Conservation (phyloP, 1,140 invertebrate genomes). For the Leptinotarsa lineolata region DNA sequence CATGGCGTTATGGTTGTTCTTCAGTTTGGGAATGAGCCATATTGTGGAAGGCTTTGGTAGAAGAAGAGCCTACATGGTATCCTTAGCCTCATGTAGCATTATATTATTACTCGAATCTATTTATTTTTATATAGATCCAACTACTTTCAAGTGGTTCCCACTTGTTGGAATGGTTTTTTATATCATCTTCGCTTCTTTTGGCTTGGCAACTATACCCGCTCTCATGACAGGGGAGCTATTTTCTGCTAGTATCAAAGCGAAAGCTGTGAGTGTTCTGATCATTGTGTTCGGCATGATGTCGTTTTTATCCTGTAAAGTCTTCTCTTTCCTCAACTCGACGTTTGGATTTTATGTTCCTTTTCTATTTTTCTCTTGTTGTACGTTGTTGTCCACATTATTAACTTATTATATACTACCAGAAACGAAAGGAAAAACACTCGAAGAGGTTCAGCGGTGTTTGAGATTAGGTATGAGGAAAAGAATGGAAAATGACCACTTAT, state of each 20-base stretch:
- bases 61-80: constrained; percentile 36
- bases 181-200: constrained; percentile 37
- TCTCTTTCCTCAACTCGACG: not conserved
- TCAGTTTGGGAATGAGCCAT: constrained; percentile 62
- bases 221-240: constrained; percentile 49
- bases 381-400: not conserved
- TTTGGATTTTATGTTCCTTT: not conserved
- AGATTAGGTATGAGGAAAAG: not conserved
- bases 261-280: constrained; percentile 33
- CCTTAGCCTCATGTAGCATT: constrained; percentile 31
- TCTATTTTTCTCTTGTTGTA: not conserved
- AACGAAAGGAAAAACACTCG: constrained; percentile 2
- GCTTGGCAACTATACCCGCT: constrained; percentile 43
- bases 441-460: constrained; percentile 8
- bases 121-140: constrained; percentile 50
- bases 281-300: not conserved
- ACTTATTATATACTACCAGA: constrained; percentile 4
- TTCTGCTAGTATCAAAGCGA: constrained; percentile 48
- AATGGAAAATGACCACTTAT: too few relatives aligned
- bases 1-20: constrained; percentile 66
- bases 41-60: constrained; percentile 57
- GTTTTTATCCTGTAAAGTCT: not conserved
- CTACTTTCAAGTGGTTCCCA: constrained; percentile 43
- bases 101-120: constrained; percentile 56
- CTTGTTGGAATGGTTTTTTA: constrained; percentile 44